Conservation (phyloP, 2,888 invertebrate genomes). For the Pyralis farinalis region DNA sequence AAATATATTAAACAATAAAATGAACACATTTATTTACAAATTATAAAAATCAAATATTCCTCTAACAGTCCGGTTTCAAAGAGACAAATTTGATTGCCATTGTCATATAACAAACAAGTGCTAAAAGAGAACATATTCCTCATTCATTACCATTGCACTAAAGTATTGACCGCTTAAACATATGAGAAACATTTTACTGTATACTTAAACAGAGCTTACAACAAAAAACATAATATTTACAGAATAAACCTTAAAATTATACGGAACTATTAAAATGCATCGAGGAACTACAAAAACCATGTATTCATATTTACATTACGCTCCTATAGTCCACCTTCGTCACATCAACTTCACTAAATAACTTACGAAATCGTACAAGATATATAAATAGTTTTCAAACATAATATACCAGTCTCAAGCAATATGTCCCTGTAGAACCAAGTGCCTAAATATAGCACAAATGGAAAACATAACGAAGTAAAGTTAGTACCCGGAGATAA, state of each 20-base stretch:
- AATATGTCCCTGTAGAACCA: constrained; percentile 5
- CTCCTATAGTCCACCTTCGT: background rate
- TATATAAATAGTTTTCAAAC: constrained; percentile 5
- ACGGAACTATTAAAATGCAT: constrained; percentile 63
- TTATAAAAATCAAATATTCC: too few species aligned
- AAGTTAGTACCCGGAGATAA: background rate
- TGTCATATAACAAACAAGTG: background rate
- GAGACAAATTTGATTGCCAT: background rate
- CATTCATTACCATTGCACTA: background rate
- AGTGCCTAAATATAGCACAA: background rate
- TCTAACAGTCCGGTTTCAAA: background rate
- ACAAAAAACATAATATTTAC: constrained; percentile 23
- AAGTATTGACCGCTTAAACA: background rate
- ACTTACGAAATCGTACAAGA: constrained; percentile 7
- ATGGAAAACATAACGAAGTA: background rate
- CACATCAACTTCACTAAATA: background rate
- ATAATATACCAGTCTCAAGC: constrained; percentile 6
- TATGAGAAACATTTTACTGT: constrained; percentile 1
- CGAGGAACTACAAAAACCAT: constrained; percentile 59
- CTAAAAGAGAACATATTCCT: background rate
- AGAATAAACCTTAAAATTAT: constrained; percentile 21
- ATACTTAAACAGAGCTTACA: constrained; percentile 15
- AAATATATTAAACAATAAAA: too few species aligned
- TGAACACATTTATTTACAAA: too few species aligned
- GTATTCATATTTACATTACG: constrained; percentile 19